Conservation (phyloP, 2,888 invertebrate species). For the Kryphioiulus occultus region DNA sequence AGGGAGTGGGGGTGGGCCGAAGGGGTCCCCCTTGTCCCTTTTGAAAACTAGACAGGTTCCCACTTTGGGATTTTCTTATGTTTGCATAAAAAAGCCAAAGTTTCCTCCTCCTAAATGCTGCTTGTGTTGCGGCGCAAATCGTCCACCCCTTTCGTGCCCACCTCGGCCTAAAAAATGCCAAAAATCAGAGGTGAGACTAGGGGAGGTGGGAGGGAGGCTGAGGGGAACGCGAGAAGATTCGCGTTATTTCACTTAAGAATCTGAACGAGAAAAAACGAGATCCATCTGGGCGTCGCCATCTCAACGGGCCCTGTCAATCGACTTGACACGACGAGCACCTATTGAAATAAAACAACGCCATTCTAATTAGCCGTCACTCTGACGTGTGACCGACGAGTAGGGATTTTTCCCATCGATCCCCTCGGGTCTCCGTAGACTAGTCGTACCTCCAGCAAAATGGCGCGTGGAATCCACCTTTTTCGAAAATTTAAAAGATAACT, state of each 20-base stretch:
- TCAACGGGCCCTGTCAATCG: constrained; percentile 36
- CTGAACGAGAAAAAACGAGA: constrained; percentile 21
- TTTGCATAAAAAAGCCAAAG: constrained; percentile 13
- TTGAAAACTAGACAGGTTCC: constrained; percentile 39
- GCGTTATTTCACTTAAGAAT: background rate
- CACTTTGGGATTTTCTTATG: background rate
- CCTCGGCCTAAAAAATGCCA: background rate
- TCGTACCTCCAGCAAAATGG: no score
- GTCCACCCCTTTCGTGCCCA: constrained; percentile 1
- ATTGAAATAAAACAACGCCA: background rate
- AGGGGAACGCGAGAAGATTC: constrained; percentile 15
- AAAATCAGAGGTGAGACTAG: background rate
- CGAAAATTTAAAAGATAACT: no score
- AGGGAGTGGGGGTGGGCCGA: constrained; percentile 7
- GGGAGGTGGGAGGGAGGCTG: background rate
- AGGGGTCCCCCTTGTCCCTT: background rate
- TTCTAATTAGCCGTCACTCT: background rate
- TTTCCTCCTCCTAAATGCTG: background rate
- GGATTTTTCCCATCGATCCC: no score
- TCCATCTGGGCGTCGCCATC: background rate
- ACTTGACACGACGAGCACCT: background rate
- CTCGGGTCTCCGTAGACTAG: no score
- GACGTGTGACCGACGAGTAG: background rate
- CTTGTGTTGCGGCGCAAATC: background rate
- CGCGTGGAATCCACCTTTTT: no score